Conservation (phyloP, 2,797 vertebrate species). For the Thaleichthys pacificus region DNA sequence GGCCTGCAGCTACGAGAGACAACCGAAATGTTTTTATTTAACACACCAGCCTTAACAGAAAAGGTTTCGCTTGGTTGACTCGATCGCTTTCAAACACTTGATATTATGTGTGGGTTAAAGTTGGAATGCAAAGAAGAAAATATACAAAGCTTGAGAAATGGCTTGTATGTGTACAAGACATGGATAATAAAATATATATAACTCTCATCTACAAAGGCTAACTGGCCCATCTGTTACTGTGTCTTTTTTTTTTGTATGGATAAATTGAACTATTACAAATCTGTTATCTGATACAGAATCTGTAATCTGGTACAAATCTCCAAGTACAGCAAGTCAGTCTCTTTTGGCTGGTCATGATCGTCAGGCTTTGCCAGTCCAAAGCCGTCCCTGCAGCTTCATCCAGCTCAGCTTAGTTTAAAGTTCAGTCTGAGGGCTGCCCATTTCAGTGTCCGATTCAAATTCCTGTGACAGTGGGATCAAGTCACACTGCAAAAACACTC, state of each 20-base stretch:
- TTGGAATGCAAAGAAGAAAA: conserved; percentile 56
- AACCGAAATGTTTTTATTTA: conserved; percentile 16
- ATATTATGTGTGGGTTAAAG: conserved; percentile 33
- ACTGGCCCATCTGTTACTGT: conserved; percentile 53
- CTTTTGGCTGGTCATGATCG: conserved; percentile 48
- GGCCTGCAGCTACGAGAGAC: conserved; percentile 9
- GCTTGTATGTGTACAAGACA: conserved; percentile 54
- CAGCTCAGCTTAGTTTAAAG: conserved; percentile 63
- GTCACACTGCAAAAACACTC: conserved; percentile 84
- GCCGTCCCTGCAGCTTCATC: conserved; percentile 54
- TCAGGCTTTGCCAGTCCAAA: conserved; percentile 52
- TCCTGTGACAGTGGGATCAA: conserved; percentile 21
- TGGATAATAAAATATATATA: conserved; percentile 68
- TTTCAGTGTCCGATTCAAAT: conserved; percentile 49
- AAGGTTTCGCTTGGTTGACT: conserved; percentile 9
- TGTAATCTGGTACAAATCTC: conserved; percentile 44
- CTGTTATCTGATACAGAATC: too few relatives aligned
- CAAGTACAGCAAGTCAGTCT: conserved; percentile 58
- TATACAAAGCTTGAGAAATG: conserved; percentile 38
- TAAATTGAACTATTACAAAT: conserved; percentile 47
- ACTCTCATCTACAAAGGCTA: conserved; percentile 69
- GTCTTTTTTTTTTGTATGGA: conserved; percentile 44
- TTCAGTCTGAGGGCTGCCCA: conserved; percentile 46
- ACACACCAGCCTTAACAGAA: conserved; percentile 29
- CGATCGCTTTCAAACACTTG: conserved; percentile 28